These are phyloP conservation scores for Drosophila lowei DNA, from an alignment of 1,140 invertebrate genomes.

Conservation along the genomic window DNA sequence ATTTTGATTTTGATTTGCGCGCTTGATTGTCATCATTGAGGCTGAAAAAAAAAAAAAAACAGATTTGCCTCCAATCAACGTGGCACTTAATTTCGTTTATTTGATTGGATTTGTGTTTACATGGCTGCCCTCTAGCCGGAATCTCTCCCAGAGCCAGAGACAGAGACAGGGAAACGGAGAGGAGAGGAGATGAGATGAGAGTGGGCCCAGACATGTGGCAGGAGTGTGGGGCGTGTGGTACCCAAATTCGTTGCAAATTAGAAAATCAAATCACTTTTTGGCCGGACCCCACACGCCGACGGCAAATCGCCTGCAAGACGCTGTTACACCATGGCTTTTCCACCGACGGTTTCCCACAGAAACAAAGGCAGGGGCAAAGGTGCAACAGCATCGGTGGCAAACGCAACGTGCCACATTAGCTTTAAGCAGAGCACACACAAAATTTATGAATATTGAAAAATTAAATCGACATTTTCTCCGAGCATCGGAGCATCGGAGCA, in stretches of 20 bases:
- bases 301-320: conserved; percentile 9
- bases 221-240: neutral
- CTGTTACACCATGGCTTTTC: conserved; percentile 11
- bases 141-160: too few relatives aligned
- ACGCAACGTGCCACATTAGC: too few relatives aligned
- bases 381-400: too few relatives aligned
- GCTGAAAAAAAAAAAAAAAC: conserved; percentile 59
- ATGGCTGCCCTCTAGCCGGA: conserved; percentile 58
- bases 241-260: conserved; percentile 65
- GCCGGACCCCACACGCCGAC: conserved; percentile 57
- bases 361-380: neutral
- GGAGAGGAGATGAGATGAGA: neutral
- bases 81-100: conserved; percentile 81
- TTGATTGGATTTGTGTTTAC: conserved; percentile 82
- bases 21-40: conserved; percentile 78
- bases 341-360: neutral
- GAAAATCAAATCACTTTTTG: conserved; percentile 74
- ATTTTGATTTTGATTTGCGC: conserved; percentile 47
- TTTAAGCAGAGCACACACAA: conserved; percentile 4
- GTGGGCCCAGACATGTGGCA: conserved; percentile 39
- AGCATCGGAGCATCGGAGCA: neutral
- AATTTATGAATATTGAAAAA: conserved; percentile 80
- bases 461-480: conserved; percentile 69
- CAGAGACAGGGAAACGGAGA: too few relatives aligned
- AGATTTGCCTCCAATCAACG: conserved; percentile 81